A percentile compares a stretch with the other conserved stretches of the same genome.
Evolutionary conservation across 1,140 invertebrate genomes (phyloP).

Genomic region (Matsumurasca onukii): DNA sequence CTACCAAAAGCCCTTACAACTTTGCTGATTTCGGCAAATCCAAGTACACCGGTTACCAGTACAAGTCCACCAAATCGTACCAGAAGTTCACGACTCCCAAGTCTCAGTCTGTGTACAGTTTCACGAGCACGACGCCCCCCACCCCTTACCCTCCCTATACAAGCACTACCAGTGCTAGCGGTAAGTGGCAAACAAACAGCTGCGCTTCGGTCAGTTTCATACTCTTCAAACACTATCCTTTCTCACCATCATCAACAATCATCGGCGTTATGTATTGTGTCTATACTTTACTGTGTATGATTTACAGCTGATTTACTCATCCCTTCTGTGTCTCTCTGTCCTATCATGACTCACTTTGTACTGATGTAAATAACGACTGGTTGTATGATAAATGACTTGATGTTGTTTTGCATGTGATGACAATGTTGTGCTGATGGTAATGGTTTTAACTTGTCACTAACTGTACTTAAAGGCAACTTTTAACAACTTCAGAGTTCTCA

Average conservation of each 20-base stretch:
- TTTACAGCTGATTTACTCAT: too few species aligned
- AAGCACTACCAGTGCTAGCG: not conserved
- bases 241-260: not conserved
- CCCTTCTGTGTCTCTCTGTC: too few species aligned
- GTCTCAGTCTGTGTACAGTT: not conserved
- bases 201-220: not conserved
- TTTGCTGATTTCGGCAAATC: slow-evolving; percentile 30
- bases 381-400: too few species aligned
- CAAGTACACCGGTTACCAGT: slow-evolving; percentile 6
- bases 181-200: not conserved
- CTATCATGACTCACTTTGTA: too few species aligned
- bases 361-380: too few species aligned
- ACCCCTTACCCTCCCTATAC: slow-evolving; percentile 10
- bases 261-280: too few species aligned
- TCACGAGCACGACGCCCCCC: slow-evolving; percentile 12
- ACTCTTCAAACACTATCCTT: not conserved
- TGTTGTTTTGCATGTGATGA: too few species aligned
- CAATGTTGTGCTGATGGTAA: too few species aligned
- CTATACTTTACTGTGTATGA: too few species aligned
- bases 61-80: slow-evolving; percentile 16
- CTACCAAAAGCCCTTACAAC: slow-evolving; percentile 32
- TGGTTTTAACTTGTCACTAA: too few species aligned
- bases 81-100: not conserved
- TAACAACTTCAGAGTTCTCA: too few species aligned
- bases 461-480: too few species aligned